These are phyloP conservation scores for Halisarca cf. caerulea DNA, from an alignment of 37 sponge, comb jelly and placozoan genomes.

Conservation along the genomic window DNA sequence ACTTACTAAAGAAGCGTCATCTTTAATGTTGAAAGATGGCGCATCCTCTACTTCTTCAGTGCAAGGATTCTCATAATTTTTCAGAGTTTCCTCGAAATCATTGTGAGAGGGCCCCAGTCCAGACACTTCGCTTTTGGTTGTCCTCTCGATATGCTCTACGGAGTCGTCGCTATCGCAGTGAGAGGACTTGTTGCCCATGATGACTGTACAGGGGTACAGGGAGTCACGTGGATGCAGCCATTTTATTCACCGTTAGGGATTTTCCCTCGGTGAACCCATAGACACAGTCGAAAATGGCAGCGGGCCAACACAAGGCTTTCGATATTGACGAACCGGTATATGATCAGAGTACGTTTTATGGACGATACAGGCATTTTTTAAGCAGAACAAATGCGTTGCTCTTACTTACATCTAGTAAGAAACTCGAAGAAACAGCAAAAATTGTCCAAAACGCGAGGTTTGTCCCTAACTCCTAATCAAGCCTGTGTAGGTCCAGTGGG, in stretches of 20 bases:
- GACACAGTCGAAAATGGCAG: constrained; percentile 7
- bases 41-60: too few relatives aligned
- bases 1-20: too few relatives aligned
- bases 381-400: constrained; percentile 58
- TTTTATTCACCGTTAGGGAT: not conserved
- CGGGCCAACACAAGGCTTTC: not conserved
- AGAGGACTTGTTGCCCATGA: constrained; percentile 13
- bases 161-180: not conserved
- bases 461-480: too few relatives aligned
- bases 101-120: not conserved
- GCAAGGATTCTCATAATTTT: not conserved
- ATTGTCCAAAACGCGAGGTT: constrained; percentile 74
- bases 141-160: not conserved
- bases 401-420: constrained; percentile 36
- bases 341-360: constrained; percentile 74
- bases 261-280: too few relatives aligned
- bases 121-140: constrained; percentile 9
- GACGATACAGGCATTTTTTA: constrained; percentile 62
- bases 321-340: constrained; percentile 68
- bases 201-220: not conserved
- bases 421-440: constrained; percentile 47
- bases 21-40: too few relatives aligned
- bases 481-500: too few relatives aligned
- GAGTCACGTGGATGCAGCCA: constrained; percentile 20
- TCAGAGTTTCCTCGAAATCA: constrained; percentile 5